Conservation (phyloP, 2,888 invertebrate genomes). For the Plebejus argus region DNA sequence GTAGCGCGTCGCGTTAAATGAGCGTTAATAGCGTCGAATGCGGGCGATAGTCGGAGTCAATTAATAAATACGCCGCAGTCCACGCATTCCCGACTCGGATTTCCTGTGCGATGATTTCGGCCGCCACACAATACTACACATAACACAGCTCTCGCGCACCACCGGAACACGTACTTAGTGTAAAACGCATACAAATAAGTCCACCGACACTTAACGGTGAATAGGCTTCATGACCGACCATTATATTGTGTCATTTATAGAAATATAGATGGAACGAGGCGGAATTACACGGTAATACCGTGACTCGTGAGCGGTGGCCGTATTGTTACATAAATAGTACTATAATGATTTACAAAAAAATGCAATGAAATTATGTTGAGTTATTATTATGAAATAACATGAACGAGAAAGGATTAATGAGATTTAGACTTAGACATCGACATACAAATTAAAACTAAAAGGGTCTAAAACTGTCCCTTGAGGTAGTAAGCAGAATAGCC, state of each 20-base stretch:
- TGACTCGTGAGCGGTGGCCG: background rate
- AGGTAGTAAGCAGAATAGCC: background rate
- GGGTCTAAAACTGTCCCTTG: background rate
- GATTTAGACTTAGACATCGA: background rate
- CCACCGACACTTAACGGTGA: conserved; percentile 28
- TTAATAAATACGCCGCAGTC: conserved; percentile 34
- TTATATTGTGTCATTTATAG: conserved; percentile 24
- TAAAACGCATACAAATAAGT: conserved; percentile 37
- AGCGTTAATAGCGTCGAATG: conserved; percentile 32
- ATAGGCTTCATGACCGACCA: background rate
- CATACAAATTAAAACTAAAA: background rate
- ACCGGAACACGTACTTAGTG: conserved; percentile 38
- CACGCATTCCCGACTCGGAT: conserved; percentile 37
- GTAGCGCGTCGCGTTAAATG: background rate
- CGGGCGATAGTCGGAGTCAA: conserved; percentile 31
- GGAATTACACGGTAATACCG: conserved; percentile 4
- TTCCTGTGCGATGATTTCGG: conserved; percentile 39
- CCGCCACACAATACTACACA: too few relatives aligned
- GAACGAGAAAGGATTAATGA: background rate
- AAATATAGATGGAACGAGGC: conserved; percentile 4
- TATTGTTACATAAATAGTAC: background rate
- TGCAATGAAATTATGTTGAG: background rate
- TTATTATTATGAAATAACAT: background rate
- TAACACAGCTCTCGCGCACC: conserved; percentile 32
- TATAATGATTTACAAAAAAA: background rate